Base-by-base conservation (phyloP, 1,140 invertebrate species). In the Triops longicaudatus region DNA sequence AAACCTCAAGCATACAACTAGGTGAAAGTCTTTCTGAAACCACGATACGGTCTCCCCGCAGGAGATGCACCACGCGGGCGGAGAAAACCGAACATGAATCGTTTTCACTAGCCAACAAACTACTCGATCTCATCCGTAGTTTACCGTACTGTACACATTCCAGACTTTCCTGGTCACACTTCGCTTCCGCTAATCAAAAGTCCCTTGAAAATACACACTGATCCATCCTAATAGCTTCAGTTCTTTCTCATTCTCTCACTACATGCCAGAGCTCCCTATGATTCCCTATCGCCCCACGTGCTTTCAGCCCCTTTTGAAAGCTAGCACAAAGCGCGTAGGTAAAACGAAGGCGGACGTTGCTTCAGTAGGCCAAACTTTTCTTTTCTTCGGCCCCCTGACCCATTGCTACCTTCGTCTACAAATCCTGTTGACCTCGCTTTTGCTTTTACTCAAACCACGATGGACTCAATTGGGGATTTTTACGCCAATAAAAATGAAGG, bases 351-450 rank as follows among this genome's bases (percentile, higher is more conserved):
- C 50, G 50, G 50, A 63, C 50, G 31, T 37, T 63, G 6, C n/a
- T 22, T 63, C 17, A 63, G 50, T 63, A 63, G 50, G 50, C 50
- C 50, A 63, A 63, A 63, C 50, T 63, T 63, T 63, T 63, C 50
- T 63, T 63, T 63, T 63, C 50, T 63, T 63, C 22, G 50, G 50
- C 50, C 50, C 14, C 50, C 50, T 63, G 50, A 63, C 50, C 50
- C 22, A 63, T n/a, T 63, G 50, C 50, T 63, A 37, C 31, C 31
- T 22, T 63, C 50, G 17, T 22, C 7, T 63, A 17, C 50, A 63
- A 63, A 63, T 63, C 50, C 50, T 17, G n/a, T 22, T 63, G 50
- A 63, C 50, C 50, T 63, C 50, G 50, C 50, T 63, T 63, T 63
- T 63, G 50, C 50, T 63, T 63, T 63, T 63, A 63, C 22, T 63